These are phyloP conservation scores for Gallinago jamesoni DNA, from an alignment of 2,113 vertebrate genomes.

Conservation along the genomic window DNA sequence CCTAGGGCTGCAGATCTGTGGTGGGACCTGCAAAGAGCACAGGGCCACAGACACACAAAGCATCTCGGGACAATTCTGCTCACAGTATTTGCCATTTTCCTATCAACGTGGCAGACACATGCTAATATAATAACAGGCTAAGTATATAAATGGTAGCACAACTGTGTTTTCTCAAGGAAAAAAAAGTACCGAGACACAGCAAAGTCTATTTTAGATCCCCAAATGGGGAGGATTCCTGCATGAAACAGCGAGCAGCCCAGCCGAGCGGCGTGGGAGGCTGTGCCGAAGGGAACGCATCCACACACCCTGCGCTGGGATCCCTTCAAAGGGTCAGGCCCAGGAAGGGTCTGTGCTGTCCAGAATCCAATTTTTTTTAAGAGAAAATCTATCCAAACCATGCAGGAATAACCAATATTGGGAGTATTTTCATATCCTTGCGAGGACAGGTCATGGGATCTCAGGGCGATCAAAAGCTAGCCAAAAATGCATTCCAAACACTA, in stretches of 20 bases:
- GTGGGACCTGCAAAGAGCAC: not conserved
- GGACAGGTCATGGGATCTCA: constrained; percentile 52
- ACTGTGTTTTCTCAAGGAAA: not conserved
- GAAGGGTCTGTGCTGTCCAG: not conserved
- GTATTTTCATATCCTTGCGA: constrained; percentile 34
- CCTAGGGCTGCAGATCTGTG: not conserved
- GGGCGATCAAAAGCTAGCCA: constrained; percentile 18
- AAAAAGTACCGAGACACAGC: not conserved
- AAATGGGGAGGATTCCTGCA: not conserved
- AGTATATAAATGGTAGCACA: not conserved
- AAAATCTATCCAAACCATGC: not conserved
- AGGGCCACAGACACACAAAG: not conserved
- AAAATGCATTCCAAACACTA: constrained; percentile 27
- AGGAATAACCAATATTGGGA: not conserved
- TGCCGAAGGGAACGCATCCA: not conserved
- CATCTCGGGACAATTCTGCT: rapidly evolving
- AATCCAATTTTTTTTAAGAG: not conserved
- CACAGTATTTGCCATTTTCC: rapidly evolving
- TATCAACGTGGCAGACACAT: rapidly evolving
- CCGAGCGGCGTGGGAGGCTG: not conserved
- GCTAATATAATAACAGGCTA: rapidly evolving
- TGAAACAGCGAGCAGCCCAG: not conserved
- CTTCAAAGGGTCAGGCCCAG: rapidly evolving
- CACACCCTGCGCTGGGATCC: not conserved
- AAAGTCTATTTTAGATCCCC: not conserved